Evolutionary conservation across 1,140 invertebrate species (phyloP).

Genomic region (Panagrolaimus sp.): DNA sequence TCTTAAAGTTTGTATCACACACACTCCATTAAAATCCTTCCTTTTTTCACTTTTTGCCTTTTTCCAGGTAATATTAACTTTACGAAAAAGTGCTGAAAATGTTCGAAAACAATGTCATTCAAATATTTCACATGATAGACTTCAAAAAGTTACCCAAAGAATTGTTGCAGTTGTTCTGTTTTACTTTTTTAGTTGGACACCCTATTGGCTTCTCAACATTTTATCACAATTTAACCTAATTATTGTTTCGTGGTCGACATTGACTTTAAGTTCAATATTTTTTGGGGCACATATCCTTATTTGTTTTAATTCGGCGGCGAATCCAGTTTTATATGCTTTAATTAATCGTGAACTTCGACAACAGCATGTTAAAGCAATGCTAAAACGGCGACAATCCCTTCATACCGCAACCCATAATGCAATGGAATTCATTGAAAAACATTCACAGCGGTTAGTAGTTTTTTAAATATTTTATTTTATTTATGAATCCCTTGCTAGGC

Average conservation of each 20-base stretch:
- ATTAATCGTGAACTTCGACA: slow-evolving; percentile 56
- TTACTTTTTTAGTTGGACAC: slow-evolving; percentile 58
- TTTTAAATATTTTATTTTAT: too few relatives aligned
- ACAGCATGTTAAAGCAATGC: slow-evolving; percentile 47
- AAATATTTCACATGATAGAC: slow-evolving; percentile 18
- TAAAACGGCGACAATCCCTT: slow-evolving; percentile 25
- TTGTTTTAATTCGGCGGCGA: slow-evolving; percentile 59
- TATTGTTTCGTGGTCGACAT: slow-evolving; percentile 47
- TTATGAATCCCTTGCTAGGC: too few relatives aligned
- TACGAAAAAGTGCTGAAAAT: slow-evolving; percentile 35
- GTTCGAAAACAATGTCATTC: slow-evolving; percentile 36
- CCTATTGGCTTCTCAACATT: slow-evolving; percentile 57
- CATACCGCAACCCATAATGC: background rate
- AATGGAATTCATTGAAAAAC: too few relatives aligned
- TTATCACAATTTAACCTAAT: slow-evolving; percentile 48
- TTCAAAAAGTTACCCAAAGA: slow-evolving; percentile 55
- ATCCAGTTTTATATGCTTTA: slow-evolving; percentile 57
- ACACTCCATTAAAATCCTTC: background rate
- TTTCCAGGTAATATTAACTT: slow-evolving; percentile 25
- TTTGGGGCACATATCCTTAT: slow-evolving; percentile 56
- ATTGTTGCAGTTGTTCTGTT: slow-evolving; percentile 58
- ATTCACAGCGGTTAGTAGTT: too few relatives aligned
- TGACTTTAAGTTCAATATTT: slow-evolving; percentile 52
- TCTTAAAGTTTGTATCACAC: slow-evolving; percentile 28
- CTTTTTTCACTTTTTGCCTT: background rate